Evolutionary conservation across 2,888 invertebrate genomes (phyloP).

Genomic region (Sepioteuthis lessoniana): DNA sequence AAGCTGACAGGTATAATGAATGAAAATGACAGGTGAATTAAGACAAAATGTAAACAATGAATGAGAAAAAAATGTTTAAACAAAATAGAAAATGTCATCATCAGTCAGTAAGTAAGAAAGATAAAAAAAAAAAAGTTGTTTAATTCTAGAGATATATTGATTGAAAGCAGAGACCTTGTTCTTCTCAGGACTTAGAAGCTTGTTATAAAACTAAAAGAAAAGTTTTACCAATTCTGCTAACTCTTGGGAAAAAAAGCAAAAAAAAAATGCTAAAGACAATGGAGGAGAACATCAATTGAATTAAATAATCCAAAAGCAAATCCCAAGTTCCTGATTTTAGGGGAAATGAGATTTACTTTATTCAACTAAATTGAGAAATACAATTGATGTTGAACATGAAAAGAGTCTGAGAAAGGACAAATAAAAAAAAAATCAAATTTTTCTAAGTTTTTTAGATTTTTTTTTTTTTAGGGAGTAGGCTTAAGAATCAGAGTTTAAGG

Average conservation of each 20-base stretch:
- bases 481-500: background rate
- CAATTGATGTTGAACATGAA: background rate
- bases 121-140: background rate
- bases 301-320: background rate
- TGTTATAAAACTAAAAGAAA: background rate
- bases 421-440: background rate
- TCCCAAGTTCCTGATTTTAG: background rate
- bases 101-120: background rate
- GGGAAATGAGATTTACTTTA: slow-evolving; percentile 15
- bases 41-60: too few species aligned
- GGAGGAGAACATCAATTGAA: background rate
- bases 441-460: background rate
- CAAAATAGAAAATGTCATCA: background rate
- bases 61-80: background rate
- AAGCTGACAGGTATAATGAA: background rate
- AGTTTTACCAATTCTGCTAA: background rate
- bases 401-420: background rate
- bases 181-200: background rate
- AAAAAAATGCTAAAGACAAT: too few species aligned
- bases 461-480: too few species aligned
- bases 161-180: background rate
- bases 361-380: background rate
- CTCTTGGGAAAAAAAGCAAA: background rate
- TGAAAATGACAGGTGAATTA: background rate
- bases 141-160: background rate